These are phyloP conservation scores for Trichosurus vulpecula DNA, from an alignment of 2,797 vertebrate genomes.

Conservation along the genomic window DNA sequence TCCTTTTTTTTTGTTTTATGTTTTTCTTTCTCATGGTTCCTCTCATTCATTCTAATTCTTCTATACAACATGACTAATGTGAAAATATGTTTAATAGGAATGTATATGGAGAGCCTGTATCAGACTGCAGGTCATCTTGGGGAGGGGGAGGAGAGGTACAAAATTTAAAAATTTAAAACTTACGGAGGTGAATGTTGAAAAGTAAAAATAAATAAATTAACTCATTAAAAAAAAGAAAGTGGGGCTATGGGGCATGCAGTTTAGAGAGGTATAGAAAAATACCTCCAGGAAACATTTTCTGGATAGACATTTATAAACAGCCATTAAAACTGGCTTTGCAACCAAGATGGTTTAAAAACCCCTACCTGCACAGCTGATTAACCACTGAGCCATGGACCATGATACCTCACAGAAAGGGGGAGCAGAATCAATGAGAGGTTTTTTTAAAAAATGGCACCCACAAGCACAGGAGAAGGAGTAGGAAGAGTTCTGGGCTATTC, in stretches of 20 bases:
- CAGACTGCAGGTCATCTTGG: too few species aligned
- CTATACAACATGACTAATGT: too few species aligned
- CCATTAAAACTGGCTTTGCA: background rate
- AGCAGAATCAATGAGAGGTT: constrained; percentile 25
- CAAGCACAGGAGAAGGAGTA: constrained; percentile 25
- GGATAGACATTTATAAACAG: background rate
- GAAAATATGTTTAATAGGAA: too few species aligned
- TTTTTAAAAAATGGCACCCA: background rate
- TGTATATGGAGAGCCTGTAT: too few species aligned
- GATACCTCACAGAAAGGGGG: constrained; percentile 35
- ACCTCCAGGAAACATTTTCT: background rate
- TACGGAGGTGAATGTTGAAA: too few species aligned
- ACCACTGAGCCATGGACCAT: background rate
- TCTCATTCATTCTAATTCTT: too few species aligned
- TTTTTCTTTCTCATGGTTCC: too few species aligned
- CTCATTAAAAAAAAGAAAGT: too few species aligned
- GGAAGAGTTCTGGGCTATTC: constrained; percentile 6
- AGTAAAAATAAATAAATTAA: too few species aligned
- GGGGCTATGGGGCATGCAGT: background rate
- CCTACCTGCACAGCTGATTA: background rate
- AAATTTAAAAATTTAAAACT: too few species aligned
- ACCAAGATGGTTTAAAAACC: background rate
- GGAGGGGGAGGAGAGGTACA: too few species aligned
- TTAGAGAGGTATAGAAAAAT: background rate
- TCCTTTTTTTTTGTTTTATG: too few species aligned